phyloP scores from a whole-genome alignment of 2,888 invertebrate species.

The Coleophora deauratella region DNA sequence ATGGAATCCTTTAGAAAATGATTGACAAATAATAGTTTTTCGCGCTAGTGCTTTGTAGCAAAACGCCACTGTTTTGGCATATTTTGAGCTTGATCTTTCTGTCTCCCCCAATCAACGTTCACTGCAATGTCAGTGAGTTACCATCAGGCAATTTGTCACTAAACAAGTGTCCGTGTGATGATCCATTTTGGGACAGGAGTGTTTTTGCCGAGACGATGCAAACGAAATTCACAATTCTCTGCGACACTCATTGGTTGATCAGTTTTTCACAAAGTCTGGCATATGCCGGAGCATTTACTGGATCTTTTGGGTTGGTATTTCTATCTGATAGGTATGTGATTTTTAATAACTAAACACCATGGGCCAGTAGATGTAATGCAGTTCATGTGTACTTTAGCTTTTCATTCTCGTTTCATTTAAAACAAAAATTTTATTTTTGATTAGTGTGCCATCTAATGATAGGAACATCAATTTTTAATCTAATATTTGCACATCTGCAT shows the following conservation, averaged over 20 bases:
- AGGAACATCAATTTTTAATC: no score
- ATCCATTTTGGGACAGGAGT: slow-evolving; percentile 37
- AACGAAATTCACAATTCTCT: slow-evolving; percentile 39
- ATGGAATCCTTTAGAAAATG: slow-evolving; percentile 44
- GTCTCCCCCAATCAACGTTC: slow-evolving; percentile 42
- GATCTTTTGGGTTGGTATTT: slow-evolving; percentile 43
- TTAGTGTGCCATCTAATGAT: no score
- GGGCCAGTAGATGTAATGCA: no score
- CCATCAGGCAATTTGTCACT: slow-evolving; percentile 6
- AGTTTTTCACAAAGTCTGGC: slow-evolving; percentile 45
- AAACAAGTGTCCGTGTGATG: slow-evolving; percentile 40
- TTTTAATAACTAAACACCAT: no score
- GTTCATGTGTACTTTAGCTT: no score
- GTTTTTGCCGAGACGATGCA: slow-evolving; percentile 47
- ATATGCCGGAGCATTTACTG: slow-evolving; percentile 43
- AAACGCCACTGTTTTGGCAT: slow-evolving; percentile 49
- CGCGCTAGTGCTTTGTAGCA: slow-evolving; percentile 33
- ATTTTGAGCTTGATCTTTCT: slow-evolving; percentile 44
- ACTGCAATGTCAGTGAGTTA: slow-evolving; percentile 21
- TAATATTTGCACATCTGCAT: no score
- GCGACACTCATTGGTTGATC: slow-evolving; percentile 38
- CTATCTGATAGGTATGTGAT: slow-evolving; percentile 44
- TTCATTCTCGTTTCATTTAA: no score
- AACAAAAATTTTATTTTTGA: no score
- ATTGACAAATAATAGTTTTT: slow-evolving; percentile 48